phyloP scores from a whole-genome alignment of 1,140 invertebrate species.

The Tenebrio molitor region DNA sequence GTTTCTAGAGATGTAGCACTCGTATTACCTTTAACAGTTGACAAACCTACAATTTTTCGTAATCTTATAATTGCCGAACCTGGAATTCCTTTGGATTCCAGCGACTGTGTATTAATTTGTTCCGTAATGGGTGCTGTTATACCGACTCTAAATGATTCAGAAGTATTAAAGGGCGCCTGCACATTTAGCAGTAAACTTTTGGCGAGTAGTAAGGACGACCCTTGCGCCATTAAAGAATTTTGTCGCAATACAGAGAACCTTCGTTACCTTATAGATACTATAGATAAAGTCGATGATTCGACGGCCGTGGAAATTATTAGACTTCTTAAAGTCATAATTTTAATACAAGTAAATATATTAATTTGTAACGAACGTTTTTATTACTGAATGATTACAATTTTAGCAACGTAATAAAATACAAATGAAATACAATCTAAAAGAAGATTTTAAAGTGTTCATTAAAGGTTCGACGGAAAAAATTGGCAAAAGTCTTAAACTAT shows the following conservation, averaged over 20 bases:
- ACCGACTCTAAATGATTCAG: not conserved
- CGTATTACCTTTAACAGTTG: slow-evolving; percentile 4
- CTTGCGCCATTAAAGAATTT: not conserved
- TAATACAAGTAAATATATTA: slow-evolving; percentile 3
- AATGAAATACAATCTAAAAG: not conserved
- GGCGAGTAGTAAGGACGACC: not conserved
- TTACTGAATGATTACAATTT: not conserved
- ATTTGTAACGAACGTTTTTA: not conserved
- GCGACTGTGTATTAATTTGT: slow-evolving; percentile 7
- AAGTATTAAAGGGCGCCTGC: slow-evolving; percentile 22
- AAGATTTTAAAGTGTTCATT: slow-evolving; percentile 16
- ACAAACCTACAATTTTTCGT: slow-evolving; percentile 13
- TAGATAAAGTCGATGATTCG: slow-evolving; percentile 11
- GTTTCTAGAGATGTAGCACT: not conserved
- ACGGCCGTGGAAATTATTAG: slow-evolving; percentile 12
- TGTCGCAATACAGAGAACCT: slow-evolving; percentile 18
- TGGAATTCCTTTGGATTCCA: slow-evolving; percentile 4
- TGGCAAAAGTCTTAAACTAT: not conserved
- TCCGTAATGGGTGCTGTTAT: slow-evolving; percentile 31
- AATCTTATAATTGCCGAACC: slow-evolving; percentile 14
- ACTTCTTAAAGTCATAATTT: slow-evolving; percentile 4
- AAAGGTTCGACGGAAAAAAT: slow-evolving; percentile 19
- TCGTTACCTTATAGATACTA: not conserved
- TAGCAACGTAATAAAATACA: slow-evolving; percentile 11
- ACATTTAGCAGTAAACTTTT: slow-evolving; percentile 17